Evolutionary conservation across 2,113 vertebrate species (phyloP).

Genomic region (Egretta garzetta): DNA sequence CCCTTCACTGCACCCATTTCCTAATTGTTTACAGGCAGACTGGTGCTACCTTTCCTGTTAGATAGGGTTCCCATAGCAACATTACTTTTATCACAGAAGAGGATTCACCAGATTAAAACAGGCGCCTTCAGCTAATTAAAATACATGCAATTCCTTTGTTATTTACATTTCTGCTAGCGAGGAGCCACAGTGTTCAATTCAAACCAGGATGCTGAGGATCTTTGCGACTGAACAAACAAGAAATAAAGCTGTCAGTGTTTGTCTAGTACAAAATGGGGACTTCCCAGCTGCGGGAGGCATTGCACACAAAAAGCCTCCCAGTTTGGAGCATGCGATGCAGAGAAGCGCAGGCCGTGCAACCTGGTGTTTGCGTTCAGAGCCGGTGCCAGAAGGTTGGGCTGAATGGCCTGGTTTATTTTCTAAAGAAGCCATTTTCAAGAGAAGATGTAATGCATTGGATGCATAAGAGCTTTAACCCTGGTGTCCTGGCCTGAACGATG

Average conservation of each 20-base stretch:
- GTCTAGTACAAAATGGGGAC: conserved; percentile 42
- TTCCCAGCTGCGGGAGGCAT: neutral
- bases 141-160: conserved; percentile 60
- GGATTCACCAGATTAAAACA: conserved; percentile 67
- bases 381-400: neutral
- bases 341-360: conserved; percentile 15
- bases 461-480: neutral
- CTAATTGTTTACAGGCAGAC: conserved; percentile 31
- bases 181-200: conserved; percentile 53
- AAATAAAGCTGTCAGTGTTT: conserved; percentile 61
- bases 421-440: conserved; percentile 15
- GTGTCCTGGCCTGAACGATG: neutral
- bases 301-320: conserved; percentile 17
- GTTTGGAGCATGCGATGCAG: neutral
- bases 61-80: conserved; percentile 76
- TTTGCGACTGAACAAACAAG: conserved; percentile 33
- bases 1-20: conserved; percentile 29
- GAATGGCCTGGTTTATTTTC: conserved; percentile 28
- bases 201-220: conserved; percentile 38
- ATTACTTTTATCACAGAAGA: conserved; percentile 59
- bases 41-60: conserved; percentile 44
- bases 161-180: conserved; percentile 57
- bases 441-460: neutral
- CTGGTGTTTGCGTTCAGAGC: neutral
- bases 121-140: conserved; percentile 66